Percentiles rank a stretch among this genome's conserved stretches.
These are phyloP conservation scores for Netelia inedita DNA, from an alignment of 2,888 invertebrate genomes.

Conservation along the genomic window DNA sequence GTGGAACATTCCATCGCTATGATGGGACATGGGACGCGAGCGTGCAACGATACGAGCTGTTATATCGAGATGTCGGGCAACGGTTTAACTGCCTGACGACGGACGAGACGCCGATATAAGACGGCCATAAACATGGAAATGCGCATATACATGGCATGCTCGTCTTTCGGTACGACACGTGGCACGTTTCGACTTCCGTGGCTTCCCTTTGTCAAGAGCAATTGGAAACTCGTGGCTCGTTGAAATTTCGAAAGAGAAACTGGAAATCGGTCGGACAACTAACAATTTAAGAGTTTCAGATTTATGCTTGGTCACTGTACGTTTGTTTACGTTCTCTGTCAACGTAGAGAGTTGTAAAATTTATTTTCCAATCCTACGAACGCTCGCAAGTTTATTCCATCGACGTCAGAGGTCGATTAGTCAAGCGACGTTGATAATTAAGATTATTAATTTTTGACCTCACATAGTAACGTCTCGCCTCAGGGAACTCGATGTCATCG, in stretches of 20 bases:
- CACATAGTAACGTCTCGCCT: conserved; percentile 4
- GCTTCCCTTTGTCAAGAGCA: conserved; percentile 42
- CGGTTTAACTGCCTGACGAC: conserved; percentile 36
- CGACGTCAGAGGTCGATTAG: too few relatives aligned
- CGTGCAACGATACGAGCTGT: conserved; percentile 32
- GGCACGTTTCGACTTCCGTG: conserved; percentile 8
- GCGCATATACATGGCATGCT: background rate
- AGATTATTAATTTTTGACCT: background rate
- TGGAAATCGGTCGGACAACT: conserved; percentile 23
- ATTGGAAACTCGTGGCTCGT: conserved; percentile 46
- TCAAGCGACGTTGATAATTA: too few relatives aligned
- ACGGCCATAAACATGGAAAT: conserved; percentile 1
- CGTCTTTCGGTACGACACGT: conserved; percentile 16
- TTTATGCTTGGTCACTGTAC: too few relatives aligned
- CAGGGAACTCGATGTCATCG: conserved; percentile 32
- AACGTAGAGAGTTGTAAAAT: too few relatives aligned
- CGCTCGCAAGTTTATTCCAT: too few relatives aligned
- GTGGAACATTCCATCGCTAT: background rate
- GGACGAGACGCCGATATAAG: conserved; percentile 26
- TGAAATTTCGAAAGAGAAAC: conserved; percentile 34
- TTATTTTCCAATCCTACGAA: too few relatives aligned
- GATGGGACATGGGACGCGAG: conserved; percentile 32
- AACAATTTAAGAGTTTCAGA: conserved; percentile 35
- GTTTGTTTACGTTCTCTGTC: too few relatives aligned
- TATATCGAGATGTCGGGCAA: conserved; percentile 14